These are phyloP conservation scores for Limnothrissa miodon DNA, from an alignment of 2,113 vertebrate genomes.

Conservation along the genomic window DNA sequence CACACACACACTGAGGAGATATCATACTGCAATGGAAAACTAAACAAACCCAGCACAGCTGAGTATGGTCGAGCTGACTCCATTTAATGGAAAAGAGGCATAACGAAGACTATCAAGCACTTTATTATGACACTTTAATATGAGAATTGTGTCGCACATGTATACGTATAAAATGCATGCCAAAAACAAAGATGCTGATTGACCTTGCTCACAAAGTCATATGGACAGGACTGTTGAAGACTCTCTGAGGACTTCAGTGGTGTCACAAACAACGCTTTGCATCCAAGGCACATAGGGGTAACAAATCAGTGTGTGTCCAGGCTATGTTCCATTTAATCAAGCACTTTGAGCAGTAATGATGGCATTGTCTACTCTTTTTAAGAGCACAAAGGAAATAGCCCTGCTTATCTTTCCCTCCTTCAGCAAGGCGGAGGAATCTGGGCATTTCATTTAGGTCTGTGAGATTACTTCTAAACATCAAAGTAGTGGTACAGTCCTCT, in stretches of 20 bases:
- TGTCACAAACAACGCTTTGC: not conserved
- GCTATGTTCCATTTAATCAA: not conserved
- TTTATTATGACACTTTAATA: too few relatives aligned
- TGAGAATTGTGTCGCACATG: too few relatives aligned
- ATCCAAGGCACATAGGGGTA: not conserved
- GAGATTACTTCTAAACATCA: conserved; percentile 41
- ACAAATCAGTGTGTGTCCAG: not conserved
- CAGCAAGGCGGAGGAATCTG: conserved; percentile 19
- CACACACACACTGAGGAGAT: too few relatives aligned
- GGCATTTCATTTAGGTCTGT: conserved; percentile 35
- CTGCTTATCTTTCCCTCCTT: conserved; percentile 29
- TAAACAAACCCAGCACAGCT: too few relatives aligned
- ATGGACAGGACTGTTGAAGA: not conserved
- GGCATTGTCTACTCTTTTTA: conserved; percentile 30
- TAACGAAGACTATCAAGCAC: too few relatives aligned
- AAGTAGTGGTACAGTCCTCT: conserved; percentile 32
- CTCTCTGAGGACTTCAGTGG: not conserved
- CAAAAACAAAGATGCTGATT: not conserved
- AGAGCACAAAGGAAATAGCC: conserved; percentile 26
- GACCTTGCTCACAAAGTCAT: not conserved
- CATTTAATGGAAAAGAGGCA: too few relatives aligned
- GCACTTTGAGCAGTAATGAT: conserved; percentile 34
- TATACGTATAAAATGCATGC: not conserved
- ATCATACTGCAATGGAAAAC: too few relatives aligned
- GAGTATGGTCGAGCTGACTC: too few relatives aligned